These are phyloP conservation scores for Neodiprion fabricii DNA, from an alignment of 1,140 invertebrate genomes.

Conservation along the genomic window DNA sequence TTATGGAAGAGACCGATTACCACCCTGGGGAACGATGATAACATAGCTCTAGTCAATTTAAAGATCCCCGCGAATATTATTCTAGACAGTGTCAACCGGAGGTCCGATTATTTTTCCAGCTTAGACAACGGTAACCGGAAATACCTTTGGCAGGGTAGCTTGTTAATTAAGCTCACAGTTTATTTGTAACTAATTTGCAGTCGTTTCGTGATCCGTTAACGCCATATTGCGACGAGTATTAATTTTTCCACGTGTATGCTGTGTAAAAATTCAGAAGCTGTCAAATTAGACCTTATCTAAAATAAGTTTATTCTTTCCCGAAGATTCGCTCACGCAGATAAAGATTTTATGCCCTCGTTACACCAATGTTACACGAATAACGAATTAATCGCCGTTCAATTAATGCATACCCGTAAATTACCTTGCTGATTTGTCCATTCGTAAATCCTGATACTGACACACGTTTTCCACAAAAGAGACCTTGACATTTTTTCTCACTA, in stretches of 20 bases:
- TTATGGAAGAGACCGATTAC: slow-evolving; percentile 57
- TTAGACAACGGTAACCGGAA: not conserved
- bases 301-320: not conserved
- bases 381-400: too few relatives aligned
- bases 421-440: too few relatives aligned
- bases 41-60: slow-evolving; percentile 60
- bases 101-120: not conserved
- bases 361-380: too few relatives aligned
- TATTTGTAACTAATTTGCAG: slow-evolving; percentile 43
- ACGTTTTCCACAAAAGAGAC: too few relatives aligned
- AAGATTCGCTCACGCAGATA: too few relatives aligned
- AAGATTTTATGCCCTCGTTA: too few relatives aligned
- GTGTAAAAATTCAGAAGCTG: not conserved
- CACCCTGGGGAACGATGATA: slow-evolving; percentile 42
- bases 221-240: not conserved
- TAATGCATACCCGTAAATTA: too few relatives aligned
- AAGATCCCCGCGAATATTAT: slow-evolving; percentile 45
- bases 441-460: too few relatives aligned
- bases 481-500: too few relatives aligned
- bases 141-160: slow-evolving; percentile 52
- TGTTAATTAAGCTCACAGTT: slow-evolving; percentile 58
- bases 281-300: not conserved
- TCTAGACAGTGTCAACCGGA: not conserved
- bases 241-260: not conserved
- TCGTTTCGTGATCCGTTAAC: not conserved